Conservation (phyloP, 2,888 invertebrate species). For the Bimastos eiseni region DNA sequence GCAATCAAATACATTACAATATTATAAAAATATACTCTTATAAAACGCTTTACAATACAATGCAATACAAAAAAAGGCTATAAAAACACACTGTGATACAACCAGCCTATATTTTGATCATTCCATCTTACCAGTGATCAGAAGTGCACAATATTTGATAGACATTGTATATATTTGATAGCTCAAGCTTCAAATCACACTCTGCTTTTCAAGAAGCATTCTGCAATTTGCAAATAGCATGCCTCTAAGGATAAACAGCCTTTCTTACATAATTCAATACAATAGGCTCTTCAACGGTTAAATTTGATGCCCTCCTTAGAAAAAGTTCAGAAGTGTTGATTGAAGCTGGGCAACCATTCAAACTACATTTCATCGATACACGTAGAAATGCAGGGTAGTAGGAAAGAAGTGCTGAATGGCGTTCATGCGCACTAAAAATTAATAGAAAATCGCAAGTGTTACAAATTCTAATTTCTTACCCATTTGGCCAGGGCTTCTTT, state of each 20-base stretch:
- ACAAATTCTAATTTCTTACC: slow-evolving; percentile 58
- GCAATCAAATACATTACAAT: neutral
- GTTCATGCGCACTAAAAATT: neutral
- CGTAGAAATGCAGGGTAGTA: neutral
- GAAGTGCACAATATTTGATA: neutral
- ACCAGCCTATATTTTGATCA: no score
- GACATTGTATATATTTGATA: neutral
- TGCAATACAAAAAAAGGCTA: no score
- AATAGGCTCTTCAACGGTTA: no score
- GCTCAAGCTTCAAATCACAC: neutral
- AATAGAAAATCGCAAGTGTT: neutral
- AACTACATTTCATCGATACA: neutral
- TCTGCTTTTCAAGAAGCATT: neutral
- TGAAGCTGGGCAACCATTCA: no score
- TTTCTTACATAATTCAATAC: neutral
- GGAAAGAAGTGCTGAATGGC: neutral
- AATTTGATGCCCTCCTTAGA: no score
- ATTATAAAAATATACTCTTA: no score
- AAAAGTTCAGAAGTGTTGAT: no score
- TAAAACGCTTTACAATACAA: no score
- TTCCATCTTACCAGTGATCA: no score
- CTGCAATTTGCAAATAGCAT: neutral
- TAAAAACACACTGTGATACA: no score
- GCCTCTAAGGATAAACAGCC: neutral
- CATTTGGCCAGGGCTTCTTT: slow-evolving; percentile 77